Base-by-base conservation (phyloP, 2,113 vertebrate genomes). In the Marmota monax region DNA sequence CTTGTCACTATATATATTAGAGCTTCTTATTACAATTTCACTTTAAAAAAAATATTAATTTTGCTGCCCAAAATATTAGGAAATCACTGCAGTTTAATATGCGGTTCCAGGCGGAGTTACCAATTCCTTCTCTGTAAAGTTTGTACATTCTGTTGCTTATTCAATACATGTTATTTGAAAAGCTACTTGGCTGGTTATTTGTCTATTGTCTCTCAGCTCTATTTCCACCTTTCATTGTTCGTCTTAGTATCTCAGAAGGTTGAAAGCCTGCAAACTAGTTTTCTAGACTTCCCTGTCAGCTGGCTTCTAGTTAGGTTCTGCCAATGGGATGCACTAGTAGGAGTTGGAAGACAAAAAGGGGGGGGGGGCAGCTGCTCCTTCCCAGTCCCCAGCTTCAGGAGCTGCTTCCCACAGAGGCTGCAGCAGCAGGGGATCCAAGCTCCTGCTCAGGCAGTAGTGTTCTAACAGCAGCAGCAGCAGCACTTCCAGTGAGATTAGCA, bases 1-100 rank as follows among this genome's bases (percentile, higher is more conserved):
- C 69, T 83, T 85, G 45, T 69, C 65, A 58, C 58, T 67, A 39
- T 25, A 9, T 63, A 58, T 58, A 18, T 22, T 58, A 58, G 6
- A 84, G 37, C 18, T 83, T 92, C 67, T 69, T 77, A 65, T 61
- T 86, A 86, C 84, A 80, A 89, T 74, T 88, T 74, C 5, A 73
- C 83, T 87, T 79, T 61, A 79, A 95, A 84, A 45, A 45, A 96
- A 67, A 29, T 63, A 63, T 29, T 72, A 2, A 8, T 84, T 92
- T 80, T 82, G 25, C 7, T 82, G 51, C 58, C 51, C 14, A 67
- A 73, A 77, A 5, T 61, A 88, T 84, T 58, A 63, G 70, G 22
- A 72, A 73, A 80, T 65, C 8, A 14, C 34, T 88, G 37, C 14
- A 76, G 61, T 74, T 29, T 56, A 82, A 25, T 18, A 29, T 7